These are phyloP conservation scores for Cherax quadricarinatus DNA, from an alignment of 1,140 invertebrate genomes.

Conservation along the genomic window DNA sequence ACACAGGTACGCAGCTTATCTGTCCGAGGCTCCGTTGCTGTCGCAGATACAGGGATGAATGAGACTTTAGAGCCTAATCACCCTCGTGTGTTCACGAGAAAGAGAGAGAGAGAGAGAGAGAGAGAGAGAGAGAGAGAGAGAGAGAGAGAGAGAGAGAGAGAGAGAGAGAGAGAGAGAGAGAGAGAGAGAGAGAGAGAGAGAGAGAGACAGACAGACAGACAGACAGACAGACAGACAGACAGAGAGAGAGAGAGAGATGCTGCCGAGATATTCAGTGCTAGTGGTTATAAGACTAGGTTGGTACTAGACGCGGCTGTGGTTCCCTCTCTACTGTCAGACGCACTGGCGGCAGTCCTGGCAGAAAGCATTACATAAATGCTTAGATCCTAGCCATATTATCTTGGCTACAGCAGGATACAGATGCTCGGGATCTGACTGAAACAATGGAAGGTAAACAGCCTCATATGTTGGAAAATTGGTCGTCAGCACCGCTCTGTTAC, in stretches of 20 bases:
- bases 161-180: constrained; percentile 28
- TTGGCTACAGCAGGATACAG: not conserved
- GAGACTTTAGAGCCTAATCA: not conserved
- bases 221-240: constrained; percentile 31
- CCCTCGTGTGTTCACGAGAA: not conserved
- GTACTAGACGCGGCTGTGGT: not conserved
- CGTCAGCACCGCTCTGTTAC: no score
- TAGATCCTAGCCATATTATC: not conserved
- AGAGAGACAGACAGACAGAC: constrained; percentile 26
- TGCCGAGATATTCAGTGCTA: not conserved
- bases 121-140: constrained; percentile 15
- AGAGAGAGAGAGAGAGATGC: not conserved
- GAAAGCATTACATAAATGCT: not conserved
- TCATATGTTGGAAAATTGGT: no score
- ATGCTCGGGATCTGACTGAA: not conserved
- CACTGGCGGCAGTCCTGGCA: not conserved
- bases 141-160: constrained; percentile 29
- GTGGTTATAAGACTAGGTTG: not conserved
- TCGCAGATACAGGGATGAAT: not conserved
- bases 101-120: not conserved
- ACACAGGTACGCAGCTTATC: not conserved
- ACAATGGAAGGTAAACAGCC: not conserved
- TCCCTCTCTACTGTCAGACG: not conserved
- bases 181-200: constrained; percentile 3
- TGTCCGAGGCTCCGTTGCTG: not conserved